Evolutionary conservation across 1,140 invertebrate genomes (phyloP).

Genomic region (Hylyphantes graminicola): DNA sequence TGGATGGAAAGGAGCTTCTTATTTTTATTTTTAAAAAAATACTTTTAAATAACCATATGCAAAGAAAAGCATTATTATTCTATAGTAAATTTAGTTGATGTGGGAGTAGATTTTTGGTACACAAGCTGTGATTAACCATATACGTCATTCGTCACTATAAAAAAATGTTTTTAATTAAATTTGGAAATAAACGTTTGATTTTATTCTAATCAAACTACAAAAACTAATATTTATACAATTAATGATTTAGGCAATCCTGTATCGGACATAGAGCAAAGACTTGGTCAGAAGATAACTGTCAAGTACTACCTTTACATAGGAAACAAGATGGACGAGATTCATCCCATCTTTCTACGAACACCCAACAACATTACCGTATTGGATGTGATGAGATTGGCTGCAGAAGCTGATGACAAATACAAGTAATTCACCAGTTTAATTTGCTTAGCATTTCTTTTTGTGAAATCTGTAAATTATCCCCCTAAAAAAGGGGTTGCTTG

Average conservation of each 20-base stretch:
- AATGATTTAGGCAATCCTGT: constrained; percentile 1
- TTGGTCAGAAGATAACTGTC: constrained; percentile 1
- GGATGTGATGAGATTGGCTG: constrained; percentile 22
- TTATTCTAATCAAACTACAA: background rate
- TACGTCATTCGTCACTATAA: background rate
- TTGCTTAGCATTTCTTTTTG: background rate
- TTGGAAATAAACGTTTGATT: background rate
- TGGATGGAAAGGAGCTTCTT: no score
- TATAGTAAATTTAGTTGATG: background rate
- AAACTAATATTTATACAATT: background rate
- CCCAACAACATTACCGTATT: constrained; percentile 1
- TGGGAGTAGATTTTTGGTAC: background rate
- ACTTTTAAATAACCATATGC: no score
- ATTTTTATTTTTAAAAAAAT: no score
- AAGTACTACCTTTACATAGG: constrained; percentile 21
- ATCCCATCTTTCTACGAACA: constrained; percentile 7
- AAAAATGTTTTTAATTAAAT: background rate
- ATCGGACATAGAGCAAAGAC: background rate
- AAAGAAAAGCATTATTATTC: no score
- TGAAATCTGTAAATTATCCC: background rate
- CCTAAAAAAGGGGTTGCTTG: background rate
- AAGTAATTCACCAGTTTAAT: background rate
- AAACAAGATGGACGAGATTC: constrained; percentile 17
- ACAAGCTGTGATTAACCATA: background rate
- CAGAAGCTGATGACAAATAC: constrained; percentile 12